Conservation (phyloP, 2,113 vertebrate genomes). For the Tragelaphus buxtoni region DNA sequence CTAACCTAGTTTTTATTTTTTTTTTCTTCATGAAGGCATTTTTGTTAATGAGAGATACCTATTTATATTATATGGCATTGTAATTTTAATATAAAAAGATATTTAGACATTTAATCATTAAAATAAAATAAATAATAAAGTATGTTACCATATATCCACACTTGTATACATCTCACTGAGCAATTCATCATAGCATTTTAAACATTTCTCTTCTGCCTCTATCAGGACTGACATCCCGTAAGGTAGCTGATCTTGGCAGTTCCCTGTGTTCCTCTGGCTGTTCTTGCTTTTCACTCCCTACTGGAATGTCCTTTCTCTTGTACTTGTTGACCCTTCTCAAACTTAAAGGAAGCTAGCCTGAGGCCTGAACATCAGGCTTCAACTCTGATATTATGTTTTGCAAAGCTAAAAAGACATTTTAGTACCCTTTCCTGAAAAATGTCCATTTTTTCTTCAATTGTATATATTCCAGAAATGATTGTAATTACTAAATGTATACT, state of each 20-base stretch:
- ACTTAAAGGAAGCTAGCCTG: not conserved
- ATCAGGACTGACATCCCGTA: not conserved
- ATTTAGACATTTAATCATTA: not conserved
- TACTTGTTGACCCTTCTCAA: not conserved
- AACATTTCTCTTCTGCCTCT: not conserved
- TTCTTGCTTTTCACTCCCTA: fast-evolving
- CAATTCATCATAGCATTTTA: not conserved
- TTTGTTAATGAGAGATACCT: not conserved
- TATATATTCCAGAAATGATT: not conserved
- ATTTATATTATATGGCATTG: not conserved
- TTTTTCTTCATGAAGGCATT: not conserved
- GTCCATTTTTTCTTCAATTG: not conserved
- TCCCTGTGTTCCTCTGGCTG: too few relatives aligned
- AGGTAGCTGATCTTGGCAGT: not conserved
- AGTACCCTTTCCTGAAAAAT: not conserved
- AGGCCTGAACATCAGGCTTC: not conserved
- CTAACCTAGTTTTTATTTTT: not conserved
- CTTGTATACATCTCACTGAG: not conserved
- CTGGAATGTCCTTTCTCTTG: not conserved
- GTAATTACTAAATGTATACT: not conserved
- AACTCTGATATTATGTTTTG: not conserved
- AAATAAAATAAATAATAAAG: not conserved
- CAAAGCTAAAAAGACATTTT: not conserved
- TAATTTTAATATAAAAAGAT: not conserved
- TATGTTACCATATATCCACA: too few relatives aligned